These are phyloP conservation scores for Nettapus auritus DNA, from an alignment of 2,113 vertebrate species.

Conservation along the genomic window DNA sequence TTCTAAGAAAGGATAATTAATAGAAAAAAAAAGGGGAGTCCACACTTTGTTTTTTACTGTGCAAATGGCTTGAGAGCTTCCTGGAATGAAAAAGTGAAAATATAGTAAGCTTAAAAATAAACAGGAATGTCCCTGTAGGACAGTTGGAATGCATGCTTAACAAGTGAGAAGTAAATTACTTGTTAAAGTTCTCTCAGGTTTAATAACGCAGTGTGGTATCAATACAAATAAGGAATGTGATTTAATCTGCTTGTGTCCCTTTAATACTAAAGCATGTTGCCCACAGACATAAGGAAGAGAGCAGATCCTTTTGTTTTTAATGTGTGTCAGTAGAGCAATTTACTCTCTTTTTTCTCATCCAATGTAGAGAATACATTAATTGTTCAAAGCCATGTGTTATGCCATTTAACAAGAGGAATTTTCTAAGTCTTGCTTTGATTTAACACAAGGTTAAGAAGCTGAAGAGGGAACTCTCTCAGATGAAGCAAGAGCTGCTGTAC, in stretches of 20 bases:
- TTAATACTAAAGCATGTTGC: slow-evolving; percentile 54
- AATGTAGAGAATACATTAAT: slow-evolving; percentile 24
- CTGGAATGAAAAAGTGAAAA: slow-evolving; percentile 42
- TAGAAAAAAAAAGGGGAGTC: not conserved
- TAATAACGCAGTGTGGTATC: slow-evolving; percentile 70
- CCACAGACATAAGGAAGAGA: slow-evolving; percentile 38
- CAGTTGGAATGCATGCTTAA: slow-evolving; percentile 50
- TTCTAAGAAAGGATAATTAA: not conserved
- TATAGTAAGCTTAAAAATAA: slow-evolving; percentile 39
- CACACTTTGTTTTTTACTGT: not conserved
- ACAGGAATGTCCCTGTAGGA: slow-evolving; percentile 33
- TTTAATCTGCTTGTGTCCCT: slow-evolving; percentile 58
- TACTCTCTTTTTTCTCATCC: not conserved
- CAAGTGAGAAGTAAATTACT: slow-evolving; percentile 64
- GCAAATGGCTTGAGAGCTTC: not conserved
- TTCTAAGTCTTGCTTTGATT: slow-evolving; percentile 66
- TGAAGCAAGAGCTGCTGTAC: slow-evolving; percentile 88
- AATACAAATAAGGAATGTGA: slow-evolving; percentile 65
- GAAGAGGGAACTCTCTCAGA: slow-evolving; percentile 86
- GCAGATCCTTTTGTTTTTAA: slow-evolving; percentile 32
- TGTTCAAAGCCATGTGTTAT: slow-evolving; percentile 22
- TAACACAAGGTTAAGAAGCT: slow-evolving; percentile 85
- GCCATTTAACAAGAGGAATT: slow-evolving; percentile 22
- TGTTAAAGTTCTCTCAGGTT: slow-evolving; percentile 70
- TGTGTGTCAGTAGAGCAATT: slow-evolving; percentile 55